A percentile compares a stretch with the other conserved stretches of the same genome.
These are phyloP conservation scores for Dichetophora obliterata DNA, from an alignment of 2,888 invertebrate genomes.

Conservation along the genomic window DNA sequence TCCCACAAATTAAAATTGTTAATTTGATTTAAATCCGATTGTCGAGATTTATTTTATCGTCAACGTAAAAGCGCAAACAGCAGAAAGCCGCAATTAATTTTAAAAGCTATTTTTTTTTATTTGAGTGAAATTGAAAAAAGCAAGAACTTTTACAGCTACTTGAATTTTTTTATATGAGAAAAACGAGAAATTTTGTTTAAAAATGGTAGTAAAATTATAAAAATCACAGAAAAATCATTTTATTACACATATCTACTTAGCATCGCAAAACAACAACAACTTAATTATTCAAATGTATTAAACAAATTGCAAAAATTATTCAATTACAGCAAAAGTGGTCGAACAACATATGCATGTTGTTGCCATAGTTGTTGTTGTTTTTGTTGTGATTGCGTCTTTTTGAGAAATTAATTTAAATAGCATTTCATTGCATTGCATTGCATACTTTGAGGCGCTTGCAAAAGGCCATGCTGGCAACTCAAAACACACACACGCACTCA, in stretches of 20 bases:
- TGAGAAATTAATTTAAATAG: conserved; percentile 8
- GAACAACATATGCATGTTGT: not conserved
- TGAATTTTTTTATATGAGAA: too few species aligned
- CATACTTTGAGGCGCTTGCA: conserved; percentile 13
- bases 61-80: too few species aligned
- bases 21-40: too few species aligned
- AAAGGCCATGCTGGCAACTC: not conserved
- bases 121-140: too few species aligned
- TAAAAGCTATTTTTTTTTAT: too few species aligned
- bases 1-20: too few species aligned
- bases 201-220: too few species aligned
- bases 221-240: not conserved
- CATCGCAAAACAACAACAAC: not conserved
- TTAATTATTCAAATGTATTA: not conserved
- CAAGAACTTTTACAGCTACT: too few species aligned
- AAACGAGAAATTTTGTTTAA: too few species aligned
- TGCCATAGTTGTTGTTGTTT: not conserved
- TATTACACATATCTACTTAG: not conserved
- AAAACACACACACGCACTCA: not conserved
- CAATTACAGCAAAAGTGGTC: too few species aligned
- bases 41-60: too few species aligned
- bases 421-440: not conserved
- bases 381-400: conserved; percentile 5
- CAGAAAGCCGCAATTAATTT: too few species aligned
- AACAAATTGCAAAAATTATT: not conserved